A percentile compares a stretch with the other conserved stretches of the same genome.
These are phyloP conservation scores for Bradysia coprophila DNA, from an alignment of 1,140 invertebrate genomes.

Conservation along the genomic window DNA sequence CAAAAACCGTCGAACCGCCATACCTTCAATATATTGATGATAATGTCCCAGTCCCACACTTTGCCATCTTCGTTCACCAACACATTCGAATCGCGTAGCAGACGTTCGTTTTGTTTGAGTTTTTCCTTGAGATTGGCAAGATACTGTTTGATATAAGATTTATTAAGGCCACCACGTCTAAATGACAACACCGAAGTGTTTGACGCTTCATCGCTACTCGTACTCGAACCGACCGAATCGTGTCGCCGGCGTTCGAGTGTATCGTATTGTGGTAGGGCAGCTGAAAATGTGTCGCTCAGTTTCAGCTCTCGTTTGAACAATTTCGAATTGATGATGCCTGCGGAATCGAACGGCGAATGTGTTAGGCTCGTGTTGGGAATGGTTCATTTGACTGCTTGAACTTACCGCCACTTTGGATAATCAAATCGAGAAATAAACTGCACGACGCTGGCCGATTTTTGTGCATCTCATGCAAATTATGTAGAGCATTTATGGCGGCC, in stretches of 20 bases:
- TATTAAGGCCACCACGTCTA: slow-evolving; percentile 9
- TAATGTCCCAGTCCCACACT: slow-evolving; percentile 72
- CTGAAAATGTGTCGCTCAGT: no score
- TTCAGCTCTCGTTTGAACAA: slow-evolving; percentile 20
- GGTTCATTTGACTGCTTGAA: background rate
- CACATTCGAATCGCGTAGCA: slow-evolving; percentile 55
- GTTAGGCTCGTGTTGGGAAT: no score
- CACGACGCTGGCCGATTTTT: slow-evolving; percentile 55
- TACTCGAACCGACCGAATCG: slow-evolving; percentile 16
- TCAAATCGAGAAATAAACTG: slow-evolving; percentile 67
- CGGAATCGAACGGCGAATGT: background rate
- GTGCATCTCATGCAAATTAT: slow-evolving; percentile 58
- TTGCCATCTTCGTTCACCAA: slow-evolving; percentile 47
- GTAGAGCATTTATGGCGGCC: slow-evolving; percentile 59
- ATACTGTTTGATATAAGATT: slow-evolving; percentile 15
- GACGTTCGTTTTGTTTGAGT: slow-evolving; percentile 34
- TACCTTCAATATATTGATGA: slow-evolving; percentile 60
- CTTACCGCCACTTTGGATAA: slow-evolving; percentile 32
- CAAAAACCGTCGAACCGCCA: slow-evolving; percentile 6
- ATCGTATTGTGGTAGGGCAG: slow-evolving; percentile 2
- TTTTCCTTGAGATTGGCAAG: slow-evolving; percentile 29
- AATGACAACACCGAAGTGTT: background rate
- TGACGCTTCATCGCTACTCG: background rate
- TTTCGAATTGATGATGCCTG: slow-evolving; percentile 17
- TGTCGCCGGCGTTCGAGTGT: slow-evolving; percentile 13